Base-by-base conservation (phyloP, 2,797 vertebrate genomes). In the Cichlasoma orientale region DNA sequence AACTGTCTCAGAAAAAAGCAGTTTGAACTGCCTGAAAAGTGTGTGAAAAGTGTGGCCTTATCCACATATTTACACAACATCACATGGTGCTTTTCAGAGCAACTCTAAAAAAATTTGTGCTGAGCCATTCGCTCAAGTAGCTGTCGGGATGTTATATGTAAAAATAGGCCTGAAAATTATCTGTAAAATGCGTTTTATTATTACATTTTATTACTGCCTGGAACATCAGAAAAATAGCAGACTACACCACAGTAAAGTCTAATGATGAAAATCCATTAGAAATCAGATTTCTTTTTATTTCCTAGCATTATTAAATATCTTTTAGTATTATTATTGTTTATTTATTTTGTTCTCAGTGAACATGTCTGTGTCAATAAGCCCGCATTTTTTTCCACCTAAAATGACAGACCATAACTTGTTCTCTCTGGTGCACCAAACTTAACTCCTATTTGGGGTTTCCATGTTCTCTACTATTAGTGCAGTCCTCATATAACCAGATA, bases 401-500 rank as follows among this genome's bases (percentile, higher is more conserved):
- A 73, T 27, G 36, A 18, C 59, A 63, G 25, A 63, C 36, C 18
- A 3, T 61, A 70, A 54, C 31, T 75, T 25, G 31, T 33, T 66
- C 21, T 21, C 8, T 36, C 14, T 77, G 68, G 59, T 59, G 18
- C 52, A 68, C 56, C 77, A 7, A 70, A 55, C 78, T 19, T 11
- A 10, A 75, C 75, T 72, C 7, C 59, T 68, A 14, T 4, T 52
- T 75, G 56, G 10, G 8, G 27, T 80, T 75, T 78, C 14, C 13
- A 61, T 72, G 19, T 29, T 72, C 74, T 77, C 9, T 25, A 72
- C 50, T 56, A 41, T n/a, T 38, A 1, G 11, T 38, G 29, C n/a
- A 72, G 56, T 77, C 29, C 25, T 56, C n/a, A 75, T 72, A 71
- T 36, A 66, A 66, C 61, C 38, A 66, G 61, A 47, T 66, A 66